Conservation (phyloP, 1,140 invertebrate genomes). For the Alviniconcha marisindica region DNA sequence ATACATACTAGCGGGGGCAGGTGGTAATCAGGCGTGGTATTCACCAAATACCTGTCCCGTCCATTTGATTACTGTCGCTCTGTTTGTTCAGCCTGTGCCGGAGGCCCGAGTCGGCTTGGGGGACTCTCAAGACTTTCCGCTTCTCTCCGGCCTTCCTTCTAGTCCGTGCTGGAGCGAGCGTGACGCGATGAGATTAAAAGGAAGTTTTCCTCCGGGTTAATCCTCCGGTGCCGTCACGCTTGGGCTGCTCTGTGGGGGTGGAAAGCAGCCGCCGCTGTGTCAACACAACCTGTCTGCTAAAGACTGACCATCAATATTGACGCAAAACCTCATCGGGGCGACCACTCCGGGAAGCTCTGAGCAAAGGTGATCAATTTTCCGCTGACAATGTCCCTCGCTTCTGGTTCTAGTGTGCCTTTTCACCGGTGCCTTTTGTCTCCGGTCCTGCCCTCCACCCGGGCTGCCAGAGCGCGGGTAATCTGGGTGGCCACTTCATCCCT, state of each 20-base stretch:
- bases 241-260: not conserved
- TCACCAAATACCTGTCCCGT: conserved; percentile 21
- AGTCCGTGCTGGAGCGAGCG: not conserved
- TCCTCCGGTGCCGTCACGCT: not conserved
- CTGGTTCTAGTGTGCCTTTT: conserved; percentile 4
- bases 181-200: conserved; percentile 24
- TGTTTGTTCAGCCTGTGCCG: conserved; percentile 13
- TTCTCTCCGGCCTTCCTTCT: not conserved
- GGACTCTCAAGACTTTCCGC: not conserved
- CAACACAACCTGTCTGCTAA: conserved; percentile 14
- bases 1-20: not conserved
- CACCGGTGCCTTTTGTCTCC: conserved; percentile 13
- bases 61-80: conserved; percentile 26
- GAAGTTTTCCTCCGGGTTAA: not conserved
- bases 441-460: not conserved
- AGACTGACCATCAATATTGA: conserved; percentile 28
- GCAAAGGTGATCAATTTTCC: not conserved
- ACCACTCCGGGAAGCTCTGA: not conserved
- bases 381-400: not conserved
- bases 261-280: not conserved
- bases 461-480: not conserved
- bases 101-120: not conserved
- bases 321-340: not conserved
- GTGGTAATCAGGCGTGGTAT: conserved; percentile 12
- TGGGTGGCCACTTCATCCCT: conserved; percentile 12